Conservation (phyloP, 2,888 invertebrate genomes). For the Branchipolynoe longqiensis region DNA sequence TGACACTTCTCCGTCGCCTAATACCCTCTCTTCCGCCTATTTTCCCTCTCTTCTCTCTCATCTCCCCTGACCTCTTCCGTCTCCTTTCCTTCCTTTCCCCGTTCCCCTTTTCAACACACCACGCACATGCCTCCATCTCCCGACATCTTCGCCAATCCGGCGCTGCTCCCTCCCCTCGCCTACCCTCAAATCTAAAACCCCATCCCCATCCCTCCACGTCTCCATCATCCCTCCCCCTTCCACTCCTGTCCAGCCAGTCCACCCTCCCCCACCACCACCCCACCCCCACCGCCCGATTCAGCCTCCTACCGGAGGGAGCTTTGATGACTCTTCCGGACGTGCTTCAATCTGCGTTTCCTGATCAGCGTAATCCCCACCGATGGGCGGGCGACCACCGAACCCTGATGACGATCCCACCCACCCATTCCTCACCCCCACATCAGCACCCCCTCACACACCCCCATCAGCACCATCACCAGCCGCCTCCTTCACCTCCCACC, state of each 20-base stretch:
- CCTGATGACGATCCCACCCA: background rate
- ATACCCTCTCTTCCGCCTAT: too few relatives aligned
- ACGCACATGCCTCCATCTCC: too few relatives aligned
- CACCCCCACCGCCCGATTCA: background rate
- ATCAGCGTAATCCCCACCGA: constrained; percentile 27
- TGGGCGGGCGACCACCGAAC: background rate
- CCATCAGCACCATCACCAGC: background rate
- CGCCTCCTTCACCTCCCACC: too few relatives aligned
- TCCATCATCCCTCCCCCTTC: background rate
- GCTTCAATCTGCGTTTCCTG: constrained; percentile 21
- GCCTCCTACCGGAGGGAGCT: background rate
- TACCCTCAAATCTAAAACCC: too few relatives aligned
- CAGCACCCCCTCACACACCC: background rate
- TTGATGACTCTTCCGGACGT: constrained; percentile 12
- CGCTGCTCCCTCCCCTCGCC: too few relatives aligned
- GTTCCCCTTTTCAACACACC: too few relatives aligned
- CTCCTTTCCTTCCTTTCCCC: too few relatives aligned
- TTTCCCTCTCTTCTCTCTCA: too few relatives aligned
- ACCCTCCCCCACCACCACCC: background rate
- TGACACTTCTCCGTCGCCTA: too few relatives aligned
- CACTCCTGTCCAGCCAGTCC: background rate
- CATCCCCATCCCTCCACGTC: too few relatives aligned
- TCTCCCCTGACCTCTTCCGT: too few relatives aligned
- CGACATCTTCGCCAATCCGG: too few relatives aligned
- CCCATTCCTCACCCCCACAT: background rate